Base-by-base conservation (phyloP, 2,797 vertebrate genomes). In the Salarias fasciatus region DNA sequence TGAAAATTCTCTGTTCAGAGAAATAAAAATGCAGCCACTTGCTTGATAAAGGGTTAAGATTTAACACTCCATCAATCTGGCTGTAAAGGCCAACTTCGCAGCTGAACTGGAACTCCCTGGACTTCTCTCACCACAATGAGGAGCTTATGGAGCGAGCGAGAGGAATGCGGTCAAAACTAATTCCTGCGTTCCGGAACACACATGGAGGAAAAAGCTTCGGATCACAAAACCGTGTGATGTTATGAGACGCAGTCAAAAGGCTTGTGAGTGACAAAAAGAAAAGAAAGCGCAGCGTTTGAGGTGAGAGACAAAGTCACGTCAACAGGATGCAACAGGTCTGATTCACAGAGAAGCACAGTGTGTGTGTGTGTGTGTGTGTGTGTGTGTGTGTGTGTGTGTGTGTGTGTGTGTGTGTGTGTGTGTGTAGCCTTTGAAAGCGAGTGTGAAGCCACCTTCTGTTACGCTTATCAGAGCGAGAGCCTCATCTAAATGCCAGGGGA, bases 181-280 rank as follows among this genome's bases (percentile, higher is more conserved):
- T 50, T 48, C 43, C 48, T 8, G 10, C 48, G 14, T 24, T 30
- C 10, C 13, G 15, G 48, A 68, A 58, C 29, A 54, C 4, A 47
- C 13, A 48, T 12, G 15, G 7, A 53, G 31, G 14, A 36, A 49
- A 72, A 54, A 50, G 56, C 58, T n/a, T 48, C 42, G 18, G 33
- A 67, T 57, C 33, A 57, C 41, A 56, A n/a, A 64, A 64, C 29
- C 54, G n/a, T 41, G n/a, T 59, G 54, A 72, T 13, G 24, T 65
- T 46, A 38, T 5, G 9, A 77, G 57, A 63, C 11, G 14, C 12
- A 28, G 0, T 43, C 44, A 18, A 56, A 37, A 24, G 18, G 18
- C 18, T 24, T 24, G 18, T 24, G 38, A 12, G 11, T 3, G 2
- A 11, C 13, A 6, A n/a, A 4, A n/a, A n/a, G 12, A 59, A 63